Base-by-base conservation (phyloP, 1,140 invertebrate genomes). In the Anoplolepis gracilipes region DNA sequence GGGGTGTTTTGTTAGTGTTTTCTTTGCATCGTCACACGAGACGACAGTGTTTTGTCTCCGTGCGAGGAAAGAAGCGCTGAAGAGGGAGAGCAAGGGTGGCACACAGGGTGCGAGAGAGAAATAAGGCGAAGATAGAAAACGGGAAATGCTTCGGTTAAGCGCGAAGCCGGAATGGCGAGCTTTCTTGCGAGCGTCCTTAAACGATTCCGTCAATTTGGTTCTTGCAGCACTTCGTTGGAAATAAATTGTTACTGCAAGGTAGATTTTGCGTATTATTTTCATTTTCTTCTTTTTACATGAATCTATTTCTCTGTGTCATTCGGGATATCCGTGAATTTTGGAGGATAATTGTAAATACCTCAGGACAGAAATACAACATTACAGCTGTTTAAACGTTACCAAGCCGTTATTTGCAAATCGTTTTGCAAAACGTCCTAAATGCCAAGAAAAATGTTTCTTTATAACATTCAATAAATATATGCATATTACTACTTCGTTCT, bases 1-100 rank as follows among this genome's bases (percentile, higher is more conserved):
- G 85, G 77, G 78, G 69, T 92, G 88, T 91, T 93, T 93, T 91
- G 90, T 91, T 90, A 88, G 85, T 90, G 85, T 89, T 91, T 92
- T 90, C 91, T 92, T 91, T 88, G 84, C 85, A 90, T 78, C 85
- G 85, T 90, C 90, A 86, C 85, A 82, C 69, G 89, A 86, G 89
- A 89, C 85, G 82, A 72, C 82, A 59, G 75, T 70, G 85, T 87
- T 87, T 91, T 90, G 87, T 90, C 85, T 89, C 65, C 61, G 39
- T 53, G 55, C 53, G 77, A 13, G 59, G 19, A 59, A 70, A 85
- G 39, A 90, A 79, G 69, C 64, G 55, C 33, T 55, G 73, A 65
- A 67, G 78, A 85, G 78, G 33, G 84, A 55, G 72, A 61, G 61
- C 46, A n/a, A 53, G 64, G 28, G 19, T 49, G 59, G 30, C 59